These are phyloP conservation scores for Ariopsis seemanni DNA, from an alignment of 2,113 vertebrate genomes.

Conservation along the genomic window DNA sequence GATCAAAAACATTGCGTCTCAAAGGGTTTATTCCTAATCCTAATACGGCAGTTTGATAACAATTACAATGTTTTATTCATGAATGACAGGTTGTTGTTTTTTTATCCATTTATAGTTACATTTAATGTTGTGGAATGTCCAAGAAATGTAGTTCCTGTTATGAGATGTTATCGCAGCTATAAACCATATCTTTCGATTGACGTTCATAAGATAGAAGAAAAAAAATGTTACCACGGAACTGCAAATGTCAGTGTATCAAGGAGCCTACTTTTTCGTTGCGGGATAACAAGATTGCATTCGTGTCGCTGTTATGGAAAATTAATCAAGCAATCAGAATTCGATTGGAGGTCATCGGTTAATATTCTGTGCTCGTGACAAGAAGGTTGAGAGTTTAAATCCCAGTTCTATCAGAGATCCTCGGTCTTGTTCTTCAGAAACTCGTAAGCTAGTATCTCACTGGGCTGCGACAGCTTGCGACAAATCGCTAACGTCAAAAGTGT, in stretches of 20 bases:
- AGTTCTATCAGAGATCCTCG: background rate
- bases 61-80: background rate
- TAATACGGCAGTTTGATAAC: background rate
- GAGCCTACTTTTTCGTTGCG: background rate
- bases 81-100: background rate
- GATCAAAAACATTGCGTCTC: background rate
- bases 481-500: no score
- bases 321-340: background rate
- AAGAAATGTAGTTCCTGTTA: background rate
- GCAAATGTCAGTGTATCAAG: background rate
- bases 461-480: no score
- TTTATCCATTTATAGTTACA: background rate
- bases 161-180: background rate
- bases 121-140: background rate
- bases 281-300: background rate
- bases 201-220: background rate
- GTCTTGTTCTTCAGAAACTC: background rate
- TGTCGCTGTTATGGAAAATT: no score
- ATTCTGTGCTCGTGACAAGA: background rate
- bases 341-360: background rate
- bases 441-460: no score
- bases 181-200: background rate
- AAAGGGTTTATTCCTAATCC: background rate
- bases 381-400: background rate
- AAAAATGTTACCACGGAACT: background rate